phyloP scores from a whole-genome alignment of 2,888 invertebrate genomes.

The Nezara viridula region DNA sequence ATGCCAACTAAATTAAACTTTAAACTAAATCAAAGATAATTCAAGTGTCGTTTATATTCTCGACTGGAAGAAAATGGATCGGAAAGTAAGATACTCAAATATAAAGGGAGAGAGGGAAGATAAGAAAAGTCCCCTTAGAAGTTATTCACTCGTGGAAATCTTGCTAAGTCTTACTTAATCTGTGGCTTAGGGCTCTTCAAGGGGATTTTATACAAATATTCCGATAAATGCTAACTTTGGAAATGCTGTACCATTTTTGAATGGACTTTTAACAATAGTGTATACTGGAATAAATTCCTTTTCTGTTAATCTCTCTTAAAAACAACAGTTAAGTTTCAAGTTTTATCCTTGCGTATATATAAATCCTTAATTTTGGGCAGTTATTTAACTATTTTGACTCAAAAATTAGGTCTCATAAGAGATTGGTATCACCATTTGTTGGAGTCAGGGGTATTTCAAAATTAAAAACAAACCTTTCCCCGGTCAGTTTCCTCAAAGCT shows the following conservation, averaged over 20 bases:
- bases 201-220: slow-evolving; percentile 33
- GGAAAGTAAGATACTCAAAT: slow-evolving; percentile 49
- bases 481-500: too few species aligned
- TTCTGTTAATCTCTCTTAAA: too few species aligned
- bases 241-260: neutral
- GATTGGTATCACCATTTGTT: too few species aligned
- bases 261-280: neutral
- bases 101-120: slow-evolving; percentile 11
- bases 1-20: neutral
- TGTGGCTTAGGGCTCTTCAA: slow-evolving; percentile 23
- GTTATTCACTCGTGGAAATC: slow-evolving; percentile 44
- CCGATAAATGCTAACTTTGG: neutral
- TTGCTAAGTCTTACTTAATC: slow-evolving; percentile 49
- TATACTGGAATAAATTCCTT: too few species aligned
- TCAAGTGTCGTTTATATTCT: slow-evolving; percentile 7
- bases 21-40: slow-evolving; percentile 20
- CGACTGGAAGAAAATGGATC: slow-evolving; percentile 35
- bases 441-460: too few species aligned
- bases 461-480: too few species aligned
- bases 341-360: too few species aligned
- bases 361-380: too few species aligned
- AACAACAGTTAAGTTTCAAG: too few species aligned
- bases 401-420: too few species aligned
- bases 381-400: too few species aligned
- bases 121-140: slow-evolving; percentile 30